A percentile compares a stretch with the other conserved stretches of the same genome.
phyloP scores from a whole-genome alignment of 2,797 vertebrate species.

The Squalus acanthias region DNA sequence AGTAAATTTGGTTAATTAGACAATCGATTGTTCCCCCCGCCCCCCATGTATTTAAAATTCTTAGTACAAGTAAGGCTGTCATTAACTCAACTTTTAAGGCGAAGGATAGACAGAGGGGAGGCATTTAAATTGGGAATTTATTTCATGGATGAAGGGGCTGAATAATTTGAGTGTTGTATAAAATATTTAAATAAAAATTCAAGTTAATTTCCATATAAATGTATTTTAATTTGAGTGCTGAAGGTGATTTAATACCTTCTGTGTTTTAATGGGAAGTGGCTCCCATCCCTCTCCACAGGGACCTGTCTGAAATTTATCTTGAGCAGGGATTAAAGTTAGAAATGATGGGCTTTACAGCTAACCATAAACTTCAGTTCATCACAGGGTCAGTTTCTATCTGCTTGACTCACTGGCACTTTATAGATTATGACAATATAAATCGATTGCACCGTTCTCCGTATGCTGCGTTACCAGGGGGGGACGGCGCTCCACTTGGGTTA shows the following conservation, averaged over 20 bases:
- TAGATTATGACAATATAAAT: not conserved
- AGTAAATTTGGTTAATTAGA: slow-evolving; percentile 12
- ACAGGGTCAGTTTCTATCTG: not conserved
- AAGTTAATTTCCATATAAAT: slow-evolving; percentile 29
- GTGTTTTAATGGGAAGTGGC: not conserved
- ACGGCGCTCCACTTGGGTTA: not conserved
- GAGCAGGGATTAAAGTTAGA: not conserved
- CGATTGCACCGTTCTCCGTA: not conserved
- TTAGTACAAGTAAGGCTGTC: not conserved
- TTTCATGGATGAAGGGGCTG: slow-evolving; percentile 5
- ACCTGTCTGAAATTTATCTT: not conserved
- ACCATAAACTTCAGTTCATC: not conserved
- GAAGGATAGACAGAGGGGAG: not conserved
- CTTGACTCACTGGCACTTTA: not conserved
- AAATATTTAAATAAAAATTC: slow-evolving; percentile 31
- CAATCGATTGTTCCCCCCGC: not conserved
- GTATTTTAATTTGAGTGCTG: slow-evolving; percentile 19
- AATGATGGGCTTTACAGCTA: not conserved
- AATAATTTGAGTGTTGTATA: slow-evolving; percentile 27
- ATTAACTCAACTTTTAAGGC: not conserved
- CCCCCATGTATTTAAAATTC: not conserved
- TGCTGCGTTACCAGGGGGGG: not conserved
- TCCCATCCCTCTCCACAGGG: not conserved
- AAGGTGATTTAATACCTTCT: not conserved
- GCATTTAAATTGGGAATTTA: not conserved